phyloP scores from a whole-genome alignment of 2,888 invertebrate genomes.

The Epirrhoe tristata region DNA sequence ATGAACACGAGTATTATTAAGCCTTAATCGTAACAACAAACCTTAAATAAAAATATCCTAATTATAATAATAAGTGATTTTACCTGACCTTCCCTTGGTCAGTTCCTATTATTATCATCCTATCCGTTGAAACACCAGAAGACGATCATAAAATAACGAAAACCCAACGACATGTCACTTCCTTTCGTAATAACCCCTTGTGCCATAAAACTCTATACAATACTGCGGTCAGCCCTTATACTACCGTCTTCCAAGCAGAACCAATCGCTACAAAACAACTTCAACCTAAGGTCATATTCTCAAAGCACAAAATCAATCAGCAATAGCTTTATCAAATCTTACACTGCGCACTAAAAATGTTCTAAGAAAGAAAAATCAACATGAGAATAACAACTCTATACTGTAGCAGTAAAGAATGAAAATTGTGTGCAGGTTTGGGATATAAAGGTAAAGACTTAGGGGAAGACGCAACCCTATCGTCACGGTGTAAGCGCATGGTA shows the following conservation, averaged over 20 bases:
- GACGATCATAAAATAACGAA: constrained; percentile 67
- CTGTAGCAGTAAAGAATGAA: constrained; percentile 4
- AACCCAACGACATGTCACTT: constrained; percentile 75
- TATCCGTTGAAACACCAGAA: constrained; percentile 50
- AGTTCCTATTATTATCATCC: constrained; percentile 33
- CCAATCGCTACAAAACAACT: constrained; percentile 27
- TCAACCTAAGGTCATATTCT: constrained; percentile 1
- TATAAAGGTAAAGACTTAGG: constrained; percentile 44
- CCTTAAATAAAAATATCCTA: background rate
- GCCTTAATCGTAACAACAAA: no score
- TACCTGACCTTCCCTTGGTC: constrained; percentile 2
- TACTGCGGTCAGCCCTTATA: constrained; percentile 57
- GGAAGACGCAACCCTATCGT: constrained; percentile 75
- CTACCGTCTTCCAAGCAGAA: constrained; percentile 52
- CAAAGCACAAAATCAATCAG: constrained; percentile 17
- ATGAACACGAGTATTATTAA: no score
- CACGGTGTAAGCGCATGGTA: constrained; percentile 71
- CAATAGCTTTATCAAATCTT: constrained; percentile 6
- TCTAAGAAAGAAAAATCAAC: constrained; percentile 6
- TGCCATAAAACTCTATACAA: constrained; percentile 67
- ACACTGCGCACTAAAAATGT: constrained; percentile 19
- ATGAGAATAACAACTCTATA: constrained; percentile 10
- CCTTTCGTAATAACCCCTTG: constrained; percentile 57
- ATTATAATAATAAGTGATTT: background rate
- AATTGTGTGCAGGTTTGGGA: constrained; percentile 17